Evolutionary conservation across 2,888 invertebrate genomes (phyloP), one percentile per base, ranked within the genome.

Genomic region (Quadroppia sp.): DNA sequence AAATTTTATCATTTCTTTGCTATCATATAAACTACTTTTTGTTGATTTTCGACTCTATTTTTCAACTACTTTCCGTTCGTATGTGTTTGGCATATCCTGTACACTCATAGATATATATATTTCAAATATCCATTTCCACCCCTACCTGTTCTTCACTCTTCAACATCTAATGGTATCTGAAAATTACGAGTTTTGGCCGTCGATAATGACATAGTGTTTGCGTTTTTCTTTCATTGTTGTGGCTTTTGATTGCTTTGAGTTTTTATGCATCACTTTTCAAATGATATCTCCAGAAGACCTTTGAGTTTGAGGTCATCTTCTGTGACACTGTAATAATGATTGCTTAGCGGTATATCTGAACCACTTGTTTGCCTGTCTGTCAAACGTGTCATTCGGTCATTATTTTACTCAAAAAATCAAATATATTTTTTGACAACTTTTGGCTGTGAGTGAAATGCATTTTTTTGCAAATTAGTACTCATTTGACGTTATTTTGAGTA

Each of bases 11-110:
- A 25, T 69, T 69, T 45, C 69, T 45, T 7, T 45, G 45, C 45
- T 42, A 64, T 64, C 32, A 64, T 64, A 64, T 69, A 45, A 69
- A 69, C 69, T 28, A 69, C 69, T 69, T 69, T 69, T 69, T 69
- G 69, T 45, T 45, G 40, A 69, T 30, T 69, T 69, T 69, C 25
- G 25, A 42, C 13, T 25, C 32, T 40, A 42, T 45, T 69, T 69
- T 69, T 45, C 69, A 69, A 64, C 45, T 69, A 69, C 69, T 69
- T 69, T 69, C 69, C 69, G 45, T 69, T 25, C 13, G 25, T 45
- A 9, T 64, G 30, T 69, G n/a, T 69, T 69, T 20, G 42, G 42
- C 69, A 69, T 69, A 69, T 69, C 69, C 69, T 69, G 69, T 69
- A 45, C 23, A 59, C 23, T 36, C 9, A 64, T 36, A 64, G 36